Percentiles rank a stretch among this genome's conserved stretches.
phyloP scores from a whole-genome alignment of 2,797 vertebrate species.

The Heteromormyrus szaboi region DNA sequence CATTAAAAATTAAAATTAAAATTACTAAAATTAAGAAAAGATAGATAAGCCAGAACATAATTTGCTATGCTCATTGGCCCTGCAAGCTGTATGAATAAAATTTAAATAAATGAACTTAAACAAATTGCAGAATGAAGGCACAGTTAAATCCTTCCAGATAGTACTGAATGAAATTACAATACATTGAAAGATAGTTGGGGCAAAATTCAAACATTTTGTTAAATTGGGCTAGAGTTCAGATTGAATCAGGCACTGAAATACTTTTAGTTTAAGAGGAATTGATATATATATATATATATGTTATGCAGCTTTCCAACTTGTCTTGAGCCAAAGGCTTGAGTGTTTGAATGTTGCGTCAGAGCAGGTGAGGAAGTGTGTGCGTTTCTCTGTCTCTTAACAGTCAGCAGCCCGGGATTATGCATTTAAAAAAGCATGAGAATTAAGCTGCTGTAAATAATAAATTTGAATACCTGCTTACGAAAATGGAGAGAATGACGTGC shows the following conservation, averaged over 20 bases:
- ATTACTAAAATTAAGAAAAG: conserved; percentile 14
- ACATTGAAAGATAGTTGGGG: not conserved
- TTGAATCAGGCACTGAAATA: not conserved
- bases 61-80: conserved; percentile 17
- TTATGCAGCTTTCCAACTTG: not conserved
- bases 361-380: not conserved
- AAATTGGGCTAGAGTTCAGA: not conserved
- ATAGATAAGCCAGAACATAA: conserved; percentile 15
- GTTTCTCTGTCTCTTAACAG: not conserved
- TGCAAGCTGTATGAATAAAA: conserved; percentile 19
- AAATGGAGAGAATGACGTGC: not conserved
- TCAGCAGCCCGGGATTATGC: not conserved
- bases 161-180: conserved; percentile 10
- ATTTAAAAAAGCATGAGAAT: not conserved
- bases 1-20: conserved; percentile 13
- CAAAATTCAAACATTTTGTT: not conserved
- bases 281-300: not conserved
- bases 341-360: not conserved
- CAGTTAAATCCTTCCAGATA: conserved; percentile 13
- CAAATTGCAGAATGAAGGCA: conserved; percentile 18
- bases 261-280: not conserved
- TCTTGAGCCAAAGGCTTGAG: not conserved
- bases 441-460: not conserved
- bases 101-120: conserved; percentile 17
- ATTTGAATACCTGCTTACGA: not conserved